Evolutionary conservation across 2,888 invertebrate genomes (phyloP).

Genomic region (Baccha elongata): DNA sequence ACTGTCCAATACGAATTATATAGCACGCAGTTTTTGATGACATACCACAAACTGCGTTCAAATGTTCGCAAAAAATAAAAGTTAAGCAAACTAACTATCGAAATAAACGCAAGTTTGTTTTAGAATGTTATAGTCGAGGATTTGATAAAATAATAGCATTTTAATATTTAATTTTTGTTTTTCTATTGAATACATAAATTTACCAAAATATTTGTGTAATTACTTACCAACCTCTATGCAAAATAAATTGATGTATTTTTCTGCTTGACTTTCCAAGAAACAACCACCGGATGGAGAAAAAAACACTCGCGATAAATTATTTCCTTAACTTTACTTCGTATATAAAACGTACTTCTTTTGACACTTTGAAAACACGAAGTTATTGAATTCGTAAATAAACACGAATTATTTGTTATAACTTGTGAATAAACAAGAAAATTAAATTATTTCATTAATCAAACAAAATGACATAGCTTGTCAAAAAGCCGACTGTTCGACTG

Average conservation of each 20-base stretch:
- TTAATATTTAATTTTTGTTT: no score
- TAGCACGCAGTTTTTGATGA: background rate
- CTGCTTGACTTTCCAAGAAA: background rate
- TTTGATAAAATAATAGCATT: no score
- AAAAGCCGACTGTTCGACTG: slow-evolving; percentile 42
- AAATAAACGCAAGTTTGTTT: no score
- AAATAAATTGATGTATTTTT: slow-evolving; percentile 30
- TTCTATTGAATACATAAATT: no score
- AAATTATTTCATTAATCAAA: background rate
- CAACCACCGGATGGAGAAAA: background rate
- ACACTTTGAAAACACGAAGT: background rate
- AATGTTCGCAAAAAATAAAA: background rate
- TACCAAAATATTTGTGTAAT: no score
- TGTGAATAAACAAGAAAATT: slow-evolving; percentile 29
- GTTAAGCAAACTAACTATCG: no score
- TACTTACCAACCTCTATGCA: slow-evolving; percentile 46
- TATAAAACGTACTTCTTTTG: no score
- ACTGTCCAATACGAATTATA: background rate
- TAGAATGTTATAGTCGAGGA: no score
- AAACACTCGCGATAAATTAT: background rate
- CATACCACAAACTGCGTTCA: background rate
- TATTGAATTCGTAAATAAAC: background rate
- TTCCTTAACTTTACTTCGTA: background rate
- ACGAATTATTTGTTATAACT: background rate
- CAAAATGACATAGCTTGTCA: slow-evolving; percentile 54